phyloP scores from a whole-genome alignment of 1,140 invertebrate genomes.

The Phenacoccus solenopsis region DNA sequence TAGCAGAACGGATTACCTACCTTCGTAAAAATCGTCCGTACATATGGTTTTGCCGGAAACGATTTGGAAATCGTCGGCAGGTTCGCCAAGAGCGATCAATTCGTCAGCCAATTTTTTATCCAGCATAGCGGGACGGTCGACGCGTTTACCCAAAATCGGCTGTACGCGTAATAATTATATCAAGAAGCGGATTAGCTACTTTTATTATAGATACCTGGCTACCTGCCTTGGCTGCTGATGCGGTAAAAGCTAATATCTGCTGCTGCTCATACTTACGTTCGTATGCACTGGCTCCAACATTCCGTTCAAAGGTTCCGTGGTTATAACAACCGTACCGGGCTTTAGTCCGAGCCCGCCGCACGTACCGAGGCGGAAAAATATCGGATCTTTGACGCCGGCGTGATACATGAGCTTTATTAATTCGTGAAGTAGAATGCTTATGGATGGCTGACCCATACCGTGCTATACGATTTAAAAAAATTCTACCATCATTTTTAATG shows the following conservation, averaged over 20 bases:
- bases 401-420: constrained; percentile 88
- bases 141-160: constrained; percentile 76
- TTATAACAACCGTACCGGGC: constrained; percentile 76
- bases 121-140: constrained; percentile 66
- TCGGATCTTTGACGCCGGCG: constrained; percentile 70
- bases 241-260: too few species aligned
- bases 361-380: constrained; percentile 85
- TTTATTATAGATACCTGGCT: too few species aligned
- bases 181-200: too few species aligned
- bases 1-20: too few species aligned
- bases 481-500: too few species aligned
- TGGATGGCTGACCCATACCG: constrained; percentile 86
- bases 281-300: constrained; percentile 54
- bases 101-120: constrained; percentile 68
- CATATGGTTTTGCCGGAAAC: constrained; percentile 87
- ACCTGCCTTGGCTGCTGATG: too few species aligned
- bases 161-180: constrained; percentile 34
- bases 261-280: constrained; percentile 39
- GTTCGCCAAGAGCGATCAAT: constrained; percentile 53
- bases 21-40: constrained; percentile 96
- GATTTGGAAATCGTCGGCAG: constrained; percentile 72
- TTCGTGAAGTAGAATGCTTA: constrained; percentile 84
- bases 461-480: too few species aligned
- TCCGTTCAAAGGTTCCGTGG: constrained; percentile 73
- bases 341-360: constrained; percentile 82